Evolutionary conservation across 2,797 vertebrate genomes (phyloP).

Genomic region (Masticophis lateralis): DNA sequence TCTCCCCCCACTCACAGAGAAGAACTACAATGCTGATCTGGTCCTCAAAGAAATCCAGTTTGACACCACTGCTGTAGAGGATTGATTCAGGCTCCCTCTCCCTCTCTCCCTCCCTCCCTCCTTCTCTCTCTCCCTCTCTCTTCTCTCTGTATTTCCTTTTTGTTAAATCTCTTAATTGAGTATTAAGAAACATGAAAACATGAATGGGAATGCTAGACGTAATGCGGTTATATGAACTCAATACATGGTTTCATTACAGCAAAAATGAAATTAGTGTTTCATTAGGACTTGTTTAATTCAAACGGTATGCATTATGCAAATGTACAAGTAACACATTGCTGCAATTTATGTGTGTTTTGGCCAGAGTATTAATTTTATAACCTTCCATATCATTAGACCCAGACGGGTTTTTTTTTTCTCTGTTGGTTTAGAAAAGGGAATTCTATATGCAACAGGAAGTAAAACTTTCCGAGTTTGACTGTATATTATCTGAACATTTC

Average conservation of each 20-base stretch:
- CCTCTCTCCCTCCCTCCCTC: no score
- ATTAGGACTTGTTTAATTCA: conserved; percentile 46
- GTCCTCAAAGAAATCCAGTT: no score
- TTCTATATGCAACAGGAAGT: not conserved
- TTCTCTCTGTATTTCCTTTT: no score
- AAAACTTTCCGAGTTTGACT: not conserved
- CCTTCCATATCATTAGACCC: not conserved
- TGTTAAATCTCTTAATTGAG: not conserved
- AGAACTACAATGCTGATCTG: no score
- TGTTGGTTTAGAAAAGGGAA: conserved; percentile 3
- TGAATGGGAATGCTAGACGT: not conserved
- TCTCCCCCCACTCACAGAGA: no score
- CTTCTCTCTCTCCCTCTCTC: no score
- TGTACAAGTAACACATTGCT: conserved; percentile 34
- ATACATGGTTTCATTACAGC: conserved; percentile 30
- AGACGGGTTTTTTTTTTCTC: not conserved
- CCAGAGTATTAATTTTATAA: conserved; percentile 18
- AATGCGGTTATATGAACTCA: conserved; percentile 43
- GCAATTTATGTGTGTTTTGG: conserved; percentile 34
- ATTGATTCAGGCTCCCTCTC: not conserved
- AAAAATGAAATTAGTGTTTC: conserved; percentile 37
- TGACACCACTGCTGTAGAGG: not conserved
- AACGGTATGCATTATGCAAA: conserved; percentile 41
- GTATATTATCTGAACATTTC: not conserved
- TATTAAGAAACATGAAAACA: conserved; percentile 24